Evolutionary conservation across 2,888 invertebrate species (phyloP), one percentile per base, ranked within the genome.

Genomic region (Odiellus spinosus): DNA sequence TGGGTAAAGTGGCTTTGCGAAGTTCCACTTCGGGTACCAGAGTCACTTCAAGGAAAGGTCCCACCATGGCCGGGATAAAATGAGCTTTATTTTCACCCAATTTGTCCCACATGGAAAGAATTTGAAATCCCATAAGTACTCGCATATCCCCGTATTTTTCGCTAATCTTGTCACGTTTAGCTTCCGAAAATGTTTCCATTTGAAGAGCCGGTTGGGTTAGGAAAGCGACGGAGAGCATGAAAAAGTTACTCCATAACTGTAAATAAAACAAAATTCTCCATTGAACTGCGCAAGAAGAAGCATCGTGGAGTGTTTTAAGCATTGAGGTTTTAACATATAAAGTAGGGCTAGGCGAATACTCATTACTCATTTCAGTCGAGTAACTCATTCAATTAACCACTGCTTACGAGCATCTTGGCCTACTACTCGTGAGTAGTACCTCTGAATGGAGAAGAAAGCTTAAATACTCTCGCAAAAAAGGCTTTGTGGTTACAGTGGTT

Each of bases 61-160:
- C 90, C 6, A 93, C 88, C 75, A 93, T 85, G 1, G 82, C 80
- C 0, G 90, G 88, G 54, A 93, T 83, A 58, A 93, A 82, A 63
- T 85, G 79, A 2, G 86, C 71, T 63, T 90, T 90, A 38, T 85
- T 80, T 45, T 83, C 80, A 12, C 81, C 80, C 51, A 91, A 70
- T 59, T 83, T 79, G 21, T 82, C 82, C 91, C 91, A 93, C 70
- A 87, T 84, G 18, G 83, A 81, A 10, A 91, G 71, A 55, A 93
- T 84, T 61, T 90, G 86, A 62, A 85, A 79, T 21, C 88, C 91
- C 77, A 93, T 90, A 14, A 82, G 72, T 2, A 90, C 85, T 46
- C 93, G 74, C 90, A 91, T 86, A 60, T 90, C 86, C 1, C 81
- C 81, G 61, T 85, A 82, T 63, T 78, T 80, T 59, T 81, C 78